These are phyloP conservation scores for Myiotriccus ornatus DNA, from an alignment of 2,797 vertebrate species.

Conservation along the genomic window DNA sequence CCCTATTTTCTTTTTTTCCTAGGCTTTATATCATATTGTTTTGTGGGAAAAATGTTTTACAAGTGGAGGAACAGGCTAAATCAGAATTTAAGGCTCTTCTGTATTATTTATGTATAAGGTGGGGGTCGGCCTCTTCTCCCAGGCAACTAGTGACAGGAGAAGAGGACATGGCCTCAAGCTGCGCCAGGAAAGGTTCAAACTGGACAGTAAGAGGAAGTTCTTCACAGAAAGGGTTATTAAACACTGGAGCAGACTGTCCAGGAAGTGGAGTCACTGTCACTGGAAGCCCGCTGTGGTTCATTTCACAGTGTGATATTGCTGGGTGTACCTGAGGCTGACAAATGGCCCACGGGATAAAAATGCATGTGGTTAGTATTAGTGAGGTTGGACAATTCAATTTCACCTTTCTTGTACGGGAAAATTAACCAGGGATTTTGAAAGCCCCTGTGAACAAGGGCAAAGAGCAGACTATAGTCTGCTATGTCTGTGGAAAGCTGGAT, in stretches of 20 bases:
- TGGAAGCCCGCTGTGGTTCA: not conserved
- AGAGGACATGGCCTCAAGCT: not conserved
- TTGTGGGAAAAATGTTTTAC: not conserved
- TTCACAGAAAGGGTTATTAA: not conserved
- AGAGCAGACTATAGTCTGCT: not conserved
- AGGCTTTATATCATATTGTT: not conserved
- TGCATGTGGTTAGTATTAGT: not conserved
- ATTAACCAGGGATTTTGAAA: not conserved
- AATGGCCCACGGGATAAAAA: not conserved
- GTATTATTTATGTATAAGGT: accelerated
- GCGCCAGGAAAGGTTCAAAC: not conserved
- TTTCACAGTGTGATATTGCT: not conserved
- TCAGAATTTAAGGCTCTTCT: not conserved
- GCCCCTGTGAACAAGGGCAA: not conserved
- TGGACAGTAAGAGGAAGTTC: not conserved
- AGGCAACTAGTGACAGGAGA: not conserved
- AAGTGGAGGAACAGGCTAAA: not conserved
- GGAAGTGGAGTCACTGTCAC: not conserved
- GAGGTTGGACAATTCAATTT: not conserved
- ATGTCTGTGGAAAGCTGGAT: not conserved
- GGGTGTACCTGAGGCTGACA: not conserved
- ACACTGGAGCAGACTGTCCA: not conserved
- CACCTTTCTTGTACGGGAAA: not conserved
- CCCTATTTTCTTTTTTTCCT: not conserved
- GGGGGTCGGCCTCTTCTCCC: not conserved